Evolutionary conservation across 2,797 vertebrate genomes (phyloP), one percentile per base, ranked within the genome.

Genomic region (Micropoecilia bifurca): DNA sequence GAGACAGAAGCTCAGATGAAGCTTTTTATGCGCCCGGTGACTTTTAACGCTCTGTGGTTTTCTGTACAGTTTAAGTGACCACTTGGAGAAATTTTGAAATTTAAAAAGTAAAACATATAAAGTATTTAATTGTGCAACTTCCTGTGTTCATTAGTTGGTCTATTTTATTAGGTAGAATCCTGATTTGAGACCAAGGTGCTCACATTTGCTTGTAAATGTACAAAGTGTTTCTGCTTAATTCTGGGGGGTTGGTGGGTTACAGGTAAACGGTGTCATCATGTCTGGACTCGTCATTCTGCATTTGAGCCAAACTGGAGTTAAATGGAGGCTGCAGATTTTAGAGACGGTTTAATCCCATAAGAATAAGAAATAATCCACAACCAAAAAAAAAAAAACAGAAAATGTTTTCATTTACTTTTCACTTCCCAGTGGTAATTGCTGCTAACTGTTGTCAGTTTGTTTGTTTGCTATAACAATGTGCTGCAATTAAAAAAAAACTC

Each of bases 1-100:
- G 95, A 90, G 89, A 90, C 84, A 81, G 69, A 90, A 82, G 76
- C 63, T 75, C 16, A 14, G 6, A 69, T 25, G 77, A 55, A 66
- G 63, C 16, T 3, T 5, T 22, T 41, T 47, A 3, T 46, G 41
- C 57, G 72, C 43, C 47, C 45, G 28, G 57, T 12, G 6, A 1
- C 33, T 33, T 0, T 13, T 41, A 39, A 68, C 2, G 13, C 33
- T 12, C 16, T n/a, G 18, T 50, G 18, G 22, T 13, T 6, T 43
- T 68, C 16, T 68, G 10, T 25, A 41, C 6, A 57, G 50, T 1
- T 57, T 6, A 33, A 48, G 4, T 6, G 18, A 13, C 1, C 20
- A 59, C 18, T 46, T 1, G 33, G 41, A 45, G 76, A 57, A 4
- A 36, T 22, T 30, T 48, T 13, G 3, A 47, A 36, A 48, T 48